phyloP scores from a whole-genome alignment of 2,888 invertebrate species.

The Drosophila emarginata region DNA sequence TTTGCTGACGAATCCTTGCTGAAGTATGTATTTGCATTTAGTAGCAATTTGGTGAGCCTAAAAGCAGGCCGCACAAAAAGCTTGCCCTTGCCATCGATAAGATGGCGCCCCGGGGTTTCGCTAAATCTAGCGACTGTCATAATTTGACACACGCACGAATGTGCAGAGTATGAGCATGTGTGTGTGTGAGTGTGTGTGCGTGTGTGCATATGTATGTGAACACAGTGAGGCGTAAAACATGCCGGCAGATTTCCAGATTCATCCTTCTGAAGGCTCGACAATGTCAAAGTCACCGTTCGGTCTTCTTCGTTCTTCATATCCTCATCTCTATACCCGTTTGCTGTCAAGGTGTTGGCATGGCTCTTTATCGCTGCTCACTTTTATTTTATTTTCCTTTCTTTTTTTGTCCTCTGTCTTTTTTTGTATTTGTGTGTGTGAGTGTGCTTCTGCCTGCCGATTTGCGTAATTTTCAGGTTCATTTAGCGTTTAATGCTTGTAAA shows the following conservation, averaged over 20 bases:
- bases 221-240: constrained; percentile 48
- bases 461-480: constrained; percentile 81
- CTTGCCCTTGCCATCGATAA: constrained; percentile 50
- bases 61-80: constrained; percentile 53
- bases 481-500: constrained; percentile 78
- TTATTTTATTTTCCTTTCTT: constrained; percentile 25
- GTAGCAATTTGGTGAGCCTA: constrained; percentile 59
- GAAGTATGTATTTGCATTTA: constrained; percentile 45
- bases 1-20: constrained; percentile 19
- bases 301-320: constrained; percentile 5
- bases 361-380: constrained; percentile 52
- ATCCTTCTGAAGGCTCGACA: constrained; percentile 44
- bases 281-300: constrained; percentile 55
- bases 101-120: constrained; percentile 43
- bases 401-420: not conserved
- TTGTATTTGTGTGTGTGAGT: constrained; percentile 7
- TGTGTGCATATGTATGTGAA: constrained; percentile 15
- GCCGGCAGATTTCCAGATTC: constrained; percentile 58
- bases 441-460: constrained; percentile 56
- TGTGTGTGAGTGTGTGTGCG: constrained; percentile 15
- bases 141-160: constrained; percentile 56
- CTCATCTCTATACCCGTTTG: constrained; percentile 16
- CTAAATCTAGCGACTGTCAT: constrained; percentile 63
- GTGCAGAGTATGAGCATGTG: not conserved
- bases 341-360: constrained; percentile 45